These are phyloP conservation scores for Elegia similella DNA, from an alignment of 2,888 invertebrate genomes.

Conservation along the genomic window DNA sequence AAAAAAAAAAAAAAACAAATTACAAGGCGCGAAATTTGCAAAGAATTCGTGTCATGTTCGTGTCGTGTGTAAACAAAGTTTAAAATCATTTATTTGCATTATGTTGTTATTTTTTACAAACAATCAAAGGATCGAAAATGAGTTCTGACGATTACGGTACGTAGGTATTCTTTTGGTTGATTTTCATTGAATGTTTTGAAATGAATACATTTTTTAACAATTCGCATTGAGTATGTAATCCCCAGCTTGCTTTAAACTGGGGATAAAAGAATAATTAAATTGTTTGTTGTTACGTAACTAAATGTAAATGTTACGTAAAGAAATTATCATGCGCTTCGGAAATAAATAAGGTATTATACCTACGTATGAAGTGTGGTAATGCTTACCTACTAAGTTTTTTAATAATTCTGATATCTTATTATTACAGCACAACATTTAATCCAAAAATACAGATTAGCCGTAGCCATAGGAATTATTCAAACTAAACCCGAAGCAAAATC, in stretches of 20 bases:
- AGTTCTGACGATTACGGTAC: constrained; percentile 55
- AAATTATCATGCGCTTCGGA: too few relatives aligned
- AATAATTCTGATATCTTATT: too few relatives aligned
- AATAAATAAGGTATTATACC: too few relatives aligned
- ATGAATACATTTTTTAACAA: too few relatives aligned
- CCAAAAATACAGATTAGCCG: constrained; percentile 48
- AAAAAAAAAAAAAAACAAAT: not conserved
- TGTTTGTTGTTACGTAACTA: too few relatives aligned
- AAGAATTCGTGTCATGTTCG: not conserved
- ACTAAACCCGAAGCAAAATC: constrained; percentile 44
- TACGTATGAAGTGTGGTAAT: too few relatives aligned
- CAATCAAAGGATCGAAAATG: constrained; percentile 36
- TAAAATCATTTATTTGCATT: constrained; percentile 15
- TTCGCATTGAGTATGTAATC: too few relatives aligned
- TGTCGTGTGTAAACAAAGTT: not conserved
- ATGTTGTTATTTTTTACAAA: constrained; percentile 25
- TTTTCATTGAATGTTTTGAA: too few relatives aligned
- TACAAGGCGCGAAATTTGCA: not conserved
- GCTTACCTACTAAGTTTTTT: too few relatives aligned
- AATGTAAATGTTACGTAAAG: too few relatives aligned
- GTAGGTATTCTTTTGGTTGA: constrained; percentile 23
- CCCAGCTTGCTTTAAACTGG: too few relatives aligned
- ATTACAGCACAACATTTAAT: constrained; percentile 47
- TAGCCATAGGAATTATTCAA: constrained; percentile 51
- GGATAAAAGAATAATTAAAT: too few relatives aligned